Evolutionary conservation across 2,113 vertebrate species (phyloP).

Genomic region (Panurus biarmicus): DNA sequence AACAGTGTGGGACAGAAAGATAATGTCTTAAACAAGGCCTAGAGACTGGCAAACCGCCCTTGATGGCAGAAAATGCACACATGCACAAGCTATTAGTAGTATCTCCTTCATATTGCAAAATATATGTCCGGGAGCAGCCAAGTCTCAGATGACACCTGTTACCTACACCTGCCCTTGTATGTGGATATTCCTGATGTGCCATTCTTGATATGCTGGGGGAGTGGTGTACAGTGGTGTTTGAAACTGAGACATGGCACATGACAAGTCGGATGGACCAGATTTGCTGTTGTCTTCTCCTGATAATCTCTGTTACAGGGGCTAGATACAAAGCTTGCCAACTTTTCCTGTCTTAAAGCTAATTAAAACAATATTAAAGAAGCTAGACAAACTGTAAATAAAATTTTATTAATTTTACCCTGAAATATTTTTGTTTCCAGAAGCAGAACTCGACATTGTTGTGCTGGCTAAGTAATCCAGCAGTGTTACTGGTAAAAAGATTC

Average conservation of each 20-base stretch:
- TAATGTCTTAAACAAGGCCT: neutral
- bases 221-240: neutral
- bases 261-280: neutral
- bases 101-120: neutral
- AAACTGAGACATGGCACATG: neutral
- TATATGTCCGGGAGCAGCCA: neutral
- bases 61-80: neutral
- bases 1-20: neutral
- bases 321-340: neutral
- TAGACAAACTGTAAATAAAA: neutral
- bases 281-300: neutral
- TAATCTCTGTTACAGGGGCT: neutral
- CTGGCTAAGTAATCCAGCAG: neutral
- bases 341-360: neutral
- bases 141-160: neutral
- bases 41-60: neutral
- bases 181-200: neutral
- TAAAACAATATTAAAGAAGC: neutral
- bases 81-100: neutral
- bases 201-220: neutral
- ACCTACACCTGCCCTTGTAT: neutral
- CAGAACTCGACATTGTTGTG: neutral
- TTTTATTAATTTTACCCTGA: neutral
- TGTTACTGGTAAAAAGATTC: neutral
- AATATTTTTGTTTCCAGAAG: neutral